Percentiles rank a stretch among this genome's conserved stretches.
Evolutionary conservation across 35 echinoderm and acorn worm species (phyloP).

Genomic region (Amphiura filiformis): DNA sequence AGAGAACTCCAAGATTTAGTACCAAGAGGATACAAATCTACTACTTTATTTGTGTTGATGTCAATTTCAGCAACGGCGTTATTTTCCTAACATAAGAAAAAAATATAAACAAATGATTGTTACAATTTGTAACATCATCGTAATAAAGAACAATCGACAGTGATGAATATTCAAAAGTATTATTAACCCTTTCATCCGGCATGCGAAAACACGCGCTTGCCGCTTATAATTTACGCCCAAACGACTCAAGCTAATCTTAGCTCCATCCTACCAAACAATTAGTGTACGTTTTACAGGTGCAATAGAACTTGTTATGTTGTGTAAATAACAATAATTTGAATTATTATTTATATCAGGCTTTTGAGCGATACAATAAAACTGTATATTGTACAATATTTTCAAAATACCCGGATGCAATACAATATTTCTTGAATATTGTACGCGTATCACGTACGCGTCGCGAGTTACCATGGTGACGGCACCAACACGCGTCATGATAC

Average conservation of each 20-base stretch:
- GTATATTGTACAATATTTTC: too few relatives aligned
- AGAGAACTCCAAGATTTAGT: slow-evolving; percentile 43
- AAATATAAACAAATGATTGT: background rate
- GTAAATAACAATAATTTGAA: background rate
- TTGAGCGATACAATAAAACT: too few relatives aligned
- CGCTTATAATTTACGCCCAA: background rate
- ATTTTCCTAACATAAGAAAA: slow-evolving; percentile 56
- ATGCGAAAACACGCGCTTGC: background rate
- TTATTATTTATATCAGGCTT: too few relatives aligned
- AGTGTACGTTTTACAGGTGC: too few relatives aligned
- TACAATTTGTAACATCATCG: background rate
- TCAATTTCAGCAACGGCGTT: slow-evolving; percentile 77
- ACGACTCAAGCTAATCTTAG: background rate
- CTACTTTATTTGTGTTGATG: slow-evolving; percentile 34
- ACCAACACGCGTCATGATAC: too few relatives aligned
- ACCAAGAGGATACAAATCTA: slow-evolving; percentile 69
- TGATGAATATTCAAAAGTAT: background rate
- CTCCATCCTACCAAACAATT: too few relatives aligned
- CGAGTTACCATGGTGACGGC: too few relatives aligned
- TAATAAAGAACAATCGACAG: background rate
- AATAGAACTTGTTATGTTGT: too few relatives aligned
- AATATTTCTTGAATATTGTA: too few relatives aligned
- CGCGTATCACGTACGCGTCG: too few relatives aligned
- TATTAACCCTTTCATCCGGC: background rate
- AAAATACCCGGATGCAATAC: too few relatives aligned